These are phyloP conservation scores for Bryconaethiops microstoma DNA, from an alignment of 2,797 vertebrate species.

Conservation along the genomic window DNA sequence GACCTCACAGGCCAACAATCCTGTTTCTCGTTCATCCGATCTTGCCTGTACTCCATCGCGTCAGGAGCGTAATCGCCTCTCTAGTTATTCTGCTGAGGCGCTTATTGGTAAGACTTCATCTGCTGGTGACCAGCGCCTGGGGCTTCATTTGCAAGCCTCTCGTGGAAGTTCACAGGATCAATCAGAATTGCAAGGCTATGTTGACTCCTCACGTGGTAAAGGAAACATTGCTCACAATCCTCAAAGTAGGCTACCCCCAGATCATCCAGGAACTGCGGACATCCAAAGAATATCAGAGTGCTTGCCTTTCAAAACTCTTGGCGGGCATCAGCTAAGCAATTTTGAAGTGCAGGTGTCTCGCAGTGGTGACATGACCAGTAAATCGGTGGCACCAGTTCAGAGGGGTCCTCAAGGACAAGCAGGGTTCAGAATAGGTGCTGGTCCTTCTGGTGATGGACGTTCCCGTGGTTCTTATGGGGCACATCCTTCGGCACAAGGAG, in stretches of 20 bases:
- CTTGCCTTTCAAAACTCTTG: slow-evolving; percentile 87
- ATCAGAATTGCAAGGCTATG: slow-evolving; percentile 90
- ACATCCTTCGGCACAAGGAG: slow-evolving; percentile 85
- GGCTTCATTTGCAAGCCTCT: slow-evolving; percentile 85
- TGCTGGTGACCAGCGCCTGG: slow-evolving; percentile 89
- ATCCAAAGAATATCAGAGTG: slow-evolving; percentile 90
- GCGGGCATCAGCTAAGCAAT: slow-evolving; percentile 79
- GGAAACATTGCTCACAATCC: slow-evolving; percentile 84
- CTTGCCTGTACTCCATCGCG: slow-evolving; percentile 88
- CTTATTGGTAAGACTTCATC: slow-evolving; percentile 93
- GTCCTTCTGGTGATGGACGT: slow-evolving; percentile 83
- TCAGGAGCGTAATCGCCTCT: slow-evolving; percentile 94
- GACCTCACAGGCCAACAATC: slow-evolving; percentile 86
- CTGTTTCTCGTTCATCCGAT: slow-evolving; percentile 88
- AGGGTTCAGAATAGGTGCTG: slow-evolving; percentile 86
- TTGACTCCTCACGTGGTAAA: slow-evolving; percentile 92
- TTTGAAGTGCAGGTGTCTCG: slow-evolving; percentile 92
- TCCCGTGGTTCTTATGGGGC: slow-evolving; percentile 85
- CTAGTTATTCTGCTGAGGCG: slow-evolving; percentile 97
- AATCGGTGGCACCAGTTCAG: slow-evolving; percentile 82
- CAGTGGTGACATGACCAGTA: slow-evolving; percentile 87
- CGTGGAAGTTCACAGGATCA: slow-evolving; percentile 84
- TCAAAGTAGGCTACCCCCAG: slow-evolving; percentile 83
- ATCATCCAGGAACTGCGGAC: slow-evolving; percentile 83
- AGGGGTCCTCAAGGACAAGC: slow-evolving; percentile 88